Conservation (phyloP, 2,797 vertebrate species). For the Muscicapa comitata region DNA sequence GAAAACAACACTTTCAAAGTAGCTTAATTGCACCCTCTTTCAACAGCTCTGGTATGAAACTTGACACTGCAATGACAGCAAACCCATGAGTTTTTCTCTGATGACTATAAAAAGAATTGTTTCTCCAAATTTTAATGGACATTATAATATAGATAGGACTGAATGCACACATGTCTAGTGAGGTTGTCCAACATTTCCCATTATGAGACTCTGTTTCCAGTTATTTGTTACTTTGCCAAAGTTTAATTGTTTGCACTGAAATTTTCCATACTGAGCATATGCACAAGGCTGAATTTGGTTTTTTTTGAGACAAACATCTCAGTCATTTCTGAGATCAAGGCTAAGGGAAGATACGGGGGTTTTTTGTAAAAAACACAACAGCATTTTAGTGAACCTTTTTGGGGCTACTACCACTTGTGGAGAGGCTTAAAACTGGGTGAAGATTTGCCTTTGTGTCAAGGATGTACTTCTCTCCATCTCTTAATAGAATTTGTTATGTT, state of each 20-base stretch:
- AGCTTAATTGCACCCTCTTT: background rate
- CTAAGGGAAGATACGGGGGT: background rate
- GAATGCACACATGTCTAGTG: background rate
- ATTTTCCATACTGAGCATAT: slow-evolving; percentile 20
- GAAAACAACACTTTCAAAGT: background rate
- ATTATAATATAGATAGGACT: background rate
- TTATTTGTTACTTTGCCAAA: slow-evolving; percentile 28
- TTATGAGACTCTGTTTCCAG: slow-evolving; percentile 1
- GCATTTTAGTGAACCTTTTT: background rate
- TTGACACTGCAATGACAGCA: background rate
- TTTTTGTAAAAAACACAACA: background rate
- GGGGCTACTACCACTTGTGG: background rate
- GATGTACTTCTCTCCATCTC: background rate
- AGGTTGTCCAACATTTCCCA: slow-evolving; percentile 14
- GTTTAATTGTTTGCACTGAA: slow-evolving; percentile 39
- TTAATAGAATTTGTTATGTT: background rate
- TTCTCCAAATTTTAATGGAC: background rate
- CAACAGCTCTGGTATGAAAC: background rate
- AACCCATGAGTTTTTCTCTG: background rate
- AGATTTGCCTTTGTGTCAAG: background rate
- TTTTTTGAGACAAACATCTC: background rate
- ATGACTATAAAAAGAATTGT: background rate
- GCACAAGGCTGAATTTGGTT: background rate
- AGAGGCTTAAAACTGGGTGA: background rate
- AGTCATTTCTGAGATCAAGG: background rate